Percentiles rank a stretch among this genome's conserved stretches.
phyloP scores from a whole-genome alignment of 1,140 invertebrate genomes.

The Brachionus manjavacas region DNA sequence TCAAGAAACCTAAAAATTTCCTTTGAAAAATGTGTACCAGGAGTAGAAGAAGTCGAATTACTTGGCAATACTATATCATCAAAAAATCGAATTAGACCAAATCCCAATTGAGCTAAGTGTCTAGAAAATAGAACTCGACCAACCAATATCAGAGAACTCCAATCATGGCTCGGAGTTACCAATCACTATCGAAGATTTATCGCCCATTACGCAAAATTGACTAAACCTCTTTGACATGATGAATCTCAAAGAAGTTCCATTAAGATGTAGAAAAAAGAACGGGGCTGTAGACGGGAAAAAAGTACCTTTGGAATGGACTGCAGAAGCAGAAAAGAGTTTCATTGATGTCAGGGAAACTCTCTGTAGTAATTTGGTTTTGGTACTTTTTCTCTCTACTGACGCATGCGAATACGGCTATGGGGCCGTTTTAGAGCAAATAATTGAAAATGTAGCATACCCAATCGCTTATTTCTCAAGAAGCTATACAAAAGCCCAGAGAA shows the following conservation, averaged over 20 bases:
- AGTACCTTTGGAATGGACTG: neutral
- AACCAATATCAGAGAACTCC: slow-evolving; percentile 37
- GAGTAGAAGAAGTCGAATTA: neutral
- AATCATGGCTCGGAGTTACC: slow-evolving; percentile 38
- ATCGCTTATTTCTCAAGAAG: no score
- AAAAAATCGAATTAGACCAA: neutral
- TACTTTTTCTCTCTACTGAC: neutral
- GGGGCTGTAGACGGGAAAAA: neutral
- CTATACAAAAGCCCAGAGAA: no score
- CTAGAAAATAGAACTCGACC: slow-evolving; percentile 43
- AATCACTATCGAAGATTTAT: slow-evolving; percentile 44
- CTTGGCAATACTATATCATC: neutral
- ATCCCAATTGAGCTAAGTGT: neutral
- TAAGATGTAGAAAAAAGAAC: neutral
- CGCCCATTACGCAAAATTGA: slow-evolving; percentile 38
- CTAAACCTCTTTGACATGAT: slow-evolving; percentile 40
- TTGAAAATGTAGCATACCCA: neutral
- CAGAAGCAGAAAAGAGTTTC: neutral
- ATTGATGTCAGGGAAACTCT: neutral
- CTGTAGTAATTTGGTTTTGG: neutral
- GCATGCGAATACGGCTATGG: neutral
- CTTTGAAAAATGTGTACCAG: neutral
- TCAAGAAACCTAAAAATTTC: neutral
- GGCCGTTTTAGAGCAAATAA: neutral
- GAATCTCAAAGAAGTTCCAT: neutral